phyloP scores from a whole-genome alignment of 2,888 invertebrate genomes.

The Leptopilina myrica region DNA sequence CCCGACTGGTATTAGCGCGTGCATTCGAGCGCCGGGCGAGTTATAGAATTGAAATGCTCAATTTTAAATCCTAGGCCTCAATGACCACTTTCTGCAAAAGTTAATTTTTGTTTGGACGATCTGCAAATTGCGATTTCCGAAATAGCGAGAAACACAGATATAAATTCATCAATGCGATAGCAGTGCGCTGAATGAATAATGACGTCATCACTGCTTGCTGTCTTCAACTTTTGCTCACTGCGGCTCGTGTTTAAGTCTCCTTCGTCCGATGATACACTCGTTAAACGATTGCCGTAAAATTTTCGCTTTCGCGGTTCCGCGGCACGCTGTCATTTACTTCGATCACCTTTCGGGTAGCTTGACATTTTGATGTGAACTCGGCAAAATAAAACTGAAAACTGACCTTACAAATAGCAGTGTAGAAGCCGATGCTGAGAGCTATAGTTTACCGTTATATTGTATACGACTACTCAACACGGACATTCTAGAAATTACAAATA shows the following conservation, averaged over 20 bases:
- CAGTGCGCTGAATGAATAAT: conserved; percentile 46
- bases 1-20: too few relatives aligned
- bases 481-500: background rate
- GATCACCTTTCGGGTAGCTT: conserved; percentile 47
- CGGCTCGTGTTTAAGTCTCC: conserved; percentile 44
- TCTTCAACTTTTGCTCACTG: conserved; percentile 38
- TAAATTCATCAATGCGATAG: conserved; percentile 47
- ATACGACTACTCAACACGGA: conserved; percentile 30
- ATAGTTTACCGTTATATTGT: background rate
- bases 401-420: conserved; percentile 43
- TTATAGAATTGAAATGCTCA: too few relatives aligned
- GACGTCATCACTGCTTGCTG: conserved; percentile 46
- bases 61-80: conserved; percentile 35
- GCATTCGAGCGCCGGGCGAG: too few relatives aligned
- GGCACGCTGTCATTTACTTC: conserved; percentile 42
- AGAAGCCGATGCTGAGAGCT: conserved; percentile 12
- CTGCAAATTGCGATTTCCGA: conserved; percentile 38
- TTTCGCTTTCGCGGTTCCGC: conserved; percentile 43
- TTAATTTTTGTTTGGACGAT: conserved; percentile 28
- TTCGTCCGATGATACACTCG: conserved; percentile 44
- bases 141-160: conserved; percentile 44
- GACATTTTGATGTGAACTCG: conserved; percentile 47
- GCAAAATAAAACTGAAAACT: conserved; percentile 48
- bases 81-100: conserved; percentile 40
- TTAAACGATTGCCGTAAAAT: conserved; percentile 48